Base-by-base conservation (phyloP, 2,113 vertebrate species). In the Callipepla squamata region DNA sequence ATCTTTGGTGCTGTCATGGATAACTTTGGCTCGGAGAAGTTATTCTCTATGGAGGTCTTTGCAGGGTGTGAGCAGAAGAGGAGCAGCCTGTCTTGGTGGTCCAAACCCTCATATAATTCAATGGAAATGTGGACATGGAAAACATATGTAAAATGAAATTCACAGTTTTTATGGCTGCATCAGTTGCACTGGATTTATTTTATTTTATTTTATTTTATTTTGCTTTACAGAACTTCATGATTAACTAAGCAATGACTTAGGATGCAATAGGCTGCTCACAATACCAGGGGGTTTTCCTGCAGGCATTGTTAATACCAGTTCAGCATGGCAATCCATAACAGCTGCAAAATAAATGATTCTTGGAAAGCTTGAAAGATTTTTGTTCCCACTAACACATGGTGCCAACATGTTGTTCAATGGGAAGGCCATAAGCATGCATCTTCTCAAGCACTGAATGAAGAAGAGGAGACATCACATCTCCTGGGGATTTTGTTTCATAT, bases 311-410 rank as follows among this genome's bases (percentile, higher is more conserved):
- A 44, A 62, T 75, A 69, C 12, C 26, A 17, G 30, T 34, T 48
- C 14, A 90, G 8, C 10, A 22, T 9, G 16, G 11, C 86, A 79
- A 73, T 25, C 5, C 44, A 84, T 13, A 80, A 47, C 7, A 86
- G 30, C 30, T 73, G 34, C 40, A 69, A 78, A 36, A 47, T 61
- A 70, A 57, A 9, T 2, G 6, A 42, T 75, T 23, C 20, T 78
- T 93, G 57, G 40, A 83, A 94, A 84, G 20, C 23, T 79, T 34
- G 61, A 61, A 94, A 68, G 23, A 50, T 67, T 78, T 90, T 73
- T 84, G 13, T 47, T 57, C 34, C 47, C 38, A 36, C 55, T 32
- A 77, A 32, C 28, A 61, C 16, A 13, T 0, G 0, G 8, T 16
- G 11, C 38, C 90, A 85, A 55, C 67, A 76, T 85, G 58, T 40